Evolutionary conservation across 1,140 invertebrate genomes (phyloP), one percentile per base, ranked within the genome.

Genomic region (Melanaphis sacchari): DNA sequence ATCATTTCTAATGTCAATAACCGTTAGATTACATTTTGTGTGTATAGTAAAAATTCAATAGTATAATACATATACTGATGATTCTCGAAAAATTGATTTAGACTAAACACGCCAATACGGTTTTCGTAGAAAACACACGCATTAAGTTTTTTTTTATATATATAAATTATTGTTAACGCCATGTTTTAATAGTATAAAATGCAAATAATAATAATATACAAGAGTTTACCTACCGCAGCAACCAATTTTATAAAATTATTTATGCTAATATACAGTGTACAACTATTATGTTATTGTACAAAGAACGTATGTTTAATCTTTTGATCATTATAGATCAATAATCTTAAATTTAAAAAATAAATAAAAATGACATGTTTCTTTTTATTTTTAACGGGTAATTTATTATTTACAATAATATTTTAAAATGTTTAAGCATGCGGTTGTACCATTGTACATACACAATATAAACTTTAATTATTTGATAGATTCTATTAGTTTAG

Each of bases 51-150:
- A 82, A 82, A 82, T 82, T 36, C 18, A 82, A 82, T 82, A 82
- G 9, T 76, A n/a, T 76, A 76, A 76, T 76, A 66, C n/a, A 18
- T 85, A 90, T 90, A 90, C 41, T 90, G 89, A 90, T 90, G 89
- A 90, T 66, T 90, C 89, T 90, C 38, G 1, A 90, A 66, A 90
- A 87, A 84, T 11, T 52, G 36, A 66, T 90, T 90, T 90, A 90
- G 89, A 41, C 89, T 66, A 90, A 90, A 90, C 89, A 90, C n/a
- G 59, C 54, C 89, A 66, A 41, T 90, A 66, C 2, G 40, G 31
- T 31, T 90, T 90, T 90, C 89, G 89, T 90, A 90, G 89, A 90
- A 90, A 90, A 38, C 87, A 89, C 46, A 54, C 36, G 46, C 40
- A 24, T 88, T 22, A 36, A 31, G 26, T 87, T 90, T 26, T 90